Percentiles rank a stretch among this genome's conserved stretches.
phyloP scores from a whole-genome alignment of 2,797 vertebrate species.

The Botia kubotai region DNA sequence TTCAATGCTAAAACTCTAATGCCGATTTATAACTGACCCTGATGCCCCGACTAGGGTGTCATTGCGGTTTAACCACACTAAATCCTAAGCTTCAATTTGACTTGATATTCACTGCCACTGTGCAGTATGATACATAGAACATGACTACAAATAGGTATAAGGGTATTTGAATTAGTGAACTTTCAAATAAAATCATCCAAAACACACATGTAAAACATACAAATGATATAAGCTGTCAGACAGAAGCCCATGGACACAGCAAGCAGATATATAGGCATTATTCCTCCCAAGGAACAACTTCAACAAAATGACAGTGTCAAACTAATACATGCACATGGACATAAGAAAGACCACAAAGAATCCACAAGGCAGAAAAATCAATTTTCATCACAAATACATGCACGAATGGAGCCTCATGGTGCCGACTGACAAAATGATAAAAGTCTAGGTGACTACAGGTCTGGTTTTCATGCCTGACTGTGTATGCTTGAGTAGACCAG shows the following conservation, averaged over 20 bases:
- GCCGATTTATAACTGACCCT: slow-evolving; percentile 57
- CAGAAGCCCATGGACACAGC: not conserved
- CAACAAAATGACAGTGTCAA: slow-evolving; percentile 25
- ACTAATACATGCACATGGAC: not conserved
- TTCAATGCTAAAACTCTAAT: slow-evolving; percentile 41
- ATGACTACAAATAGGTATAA: not conserved
- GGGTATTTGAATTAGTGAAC: slow-evolving; percentile 5
- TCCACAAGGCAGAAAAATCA: slow-evolving; percentile 4
- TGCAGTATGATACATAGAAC: slow-evolving; percentile 13
- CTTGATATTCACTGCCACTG: slow-evolving; percentile 10
- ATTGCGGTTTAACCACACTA: slow-evolving; percentile 45
- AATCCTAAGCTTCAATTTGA: slow-evolving; percentile 47
- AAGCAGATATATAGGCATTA: slow-evolving; percentile 4
- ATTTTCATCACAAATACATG: slow-evolving; percentile 34
- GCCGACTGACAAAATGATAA: slow-evolving; percentile 34
- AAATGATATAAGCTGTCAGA: not conserved
- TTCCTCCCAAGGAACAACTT: slow-evolving; percentile 7
- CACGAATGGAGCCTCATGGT: slow-evolving; percentile 3
- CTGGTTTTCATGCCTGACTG: slow-evolving; percentile 50
- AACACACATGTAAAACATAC: not conserved
- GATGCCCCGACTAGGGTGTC: slow-evolving; percentile 51
- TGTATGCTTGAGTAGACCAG: slow-evolving; percentile 39
- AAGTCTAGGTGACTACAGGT: slow-evolving; percentile 24
- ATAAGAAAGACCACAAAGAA: slow-evolving; percentile 10
- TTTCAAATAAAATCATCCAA: not conserved